Conservation (phyloP, 2,113 vertebrate species). For the Urocynchramus pylzowi region DNA sequence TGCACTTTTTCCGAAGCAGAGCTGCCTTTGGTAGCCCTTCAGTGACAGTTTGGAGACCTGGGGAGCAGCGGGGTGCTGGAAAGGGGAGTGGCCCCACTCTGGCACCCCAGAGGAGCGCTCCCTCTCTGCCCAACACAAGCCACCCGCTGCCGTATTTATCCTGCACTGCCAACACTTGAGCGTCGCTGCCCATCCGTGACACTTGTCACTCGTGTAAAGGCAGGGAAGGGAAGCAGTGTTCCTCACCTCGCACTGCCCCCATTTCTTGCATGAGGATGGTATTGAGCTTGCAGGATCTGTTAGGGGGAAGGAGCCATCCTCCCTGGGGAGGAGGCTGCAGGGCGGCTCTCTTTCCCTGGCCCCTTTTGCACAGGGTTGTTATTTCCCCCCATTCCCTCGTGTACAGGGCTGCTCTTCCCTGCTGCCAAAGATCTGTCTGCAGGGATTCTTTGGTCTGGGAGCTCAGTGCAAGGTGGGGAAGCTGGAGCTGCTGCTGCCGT, state of each 20-base stretch:
- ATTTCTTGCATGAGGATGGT: not conserved
- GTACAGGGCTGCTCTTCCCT: not conserved
- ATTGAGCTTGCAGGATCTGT: accelerated
- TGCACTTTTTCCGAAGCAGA: not conserved
- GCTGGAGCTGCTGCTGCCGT: accelerated
- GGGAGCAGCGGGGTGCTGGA: not conserved
- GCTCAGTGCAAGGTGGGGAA: not conserved
- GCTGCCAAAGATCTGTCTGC: not conserved
- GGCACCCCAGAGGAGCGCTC: not conserved
- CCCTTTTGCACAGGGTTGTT: not conserved
- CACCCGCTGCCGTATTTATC: not conserved
- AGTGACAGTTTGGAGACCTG: not conserved
- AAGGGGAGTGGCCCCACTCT: not conserved
- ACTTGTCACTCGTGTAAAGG: not conserved
- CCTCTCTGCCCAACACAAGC: not conserved
- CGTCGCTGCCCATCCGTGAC: not conserved
- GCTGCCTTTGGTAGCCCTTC: not conserved
- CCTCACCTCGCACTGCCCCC: not conserved
- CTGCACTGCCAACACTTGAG: not conserved
- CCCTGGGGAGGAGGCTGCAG: not conserved
- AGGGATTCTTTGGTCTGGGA: not conserved
- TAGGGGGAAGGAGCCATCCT: not conserved
- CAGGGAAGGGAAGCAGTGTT: not conserved
- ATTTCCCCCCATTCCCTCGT: not conserved
- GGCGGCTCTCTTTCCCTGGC: not conserved